These are phyloP conservation scores for Antheraea assamensis DNA, from an alignment of 2,888 invertebrate genomes.

Conservation along the genomic window DNA sequence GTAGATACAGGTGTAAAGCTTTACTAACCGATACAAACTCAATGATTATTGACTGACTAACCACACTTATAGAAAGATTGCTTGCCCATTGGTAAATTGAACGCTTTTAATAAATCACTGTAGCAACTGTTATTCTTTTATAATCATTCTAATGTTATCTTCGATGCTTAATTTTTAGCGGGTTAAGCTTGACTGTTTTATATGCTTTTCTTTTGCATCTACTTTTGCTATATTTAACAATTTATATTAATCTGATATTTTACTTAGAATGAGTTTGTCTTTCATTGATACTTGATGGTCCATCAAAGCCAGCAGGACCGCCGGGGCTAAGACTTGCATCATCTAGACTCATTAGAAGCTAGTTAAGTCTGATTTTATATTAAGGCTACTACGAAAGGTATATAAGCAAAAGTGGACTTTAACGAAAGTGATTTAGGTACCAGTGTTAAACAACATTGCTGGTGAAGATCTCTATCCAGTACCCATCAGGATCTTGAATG, in stretches of 20 bases:
- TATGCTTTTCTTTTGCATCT: not conserved
- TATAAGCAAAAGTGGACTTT: not conserved
- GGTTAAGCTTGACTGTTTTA: not conserved
- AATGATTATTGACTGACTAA: not conserved
- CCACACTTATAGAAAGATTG: not conserved
- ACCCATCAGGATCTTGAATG: constrained; percentile 97
- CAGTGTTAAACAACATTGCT: constrained; percentile 52
- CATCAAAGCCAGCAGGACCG: not conserved
- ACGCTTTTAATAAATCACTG: not conserved
- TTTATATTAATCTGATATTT: not conserved
- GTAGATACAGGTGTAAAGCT: too few relatives aligned
- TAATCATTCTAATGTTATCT: not conserved
- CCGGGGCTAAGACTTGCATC: not conserved
- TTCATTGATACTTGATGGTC: not conserved
- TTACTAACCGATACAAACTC: too few relatives aligned
- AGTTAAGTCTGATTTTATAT: not conserved
- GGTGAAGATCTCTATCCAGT: constrained; percentile 96
- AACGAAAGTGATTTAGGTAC: not conserved
- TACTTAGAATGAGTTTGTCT: not conserved
- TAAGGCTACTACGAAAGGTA: not conserved
- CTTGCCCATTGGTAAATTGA: not conserved
- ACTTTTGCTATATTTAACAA: constrained; percentile 9
- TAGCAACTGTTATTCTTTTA: not conserved
- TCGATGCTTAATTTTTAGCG: not conserved
- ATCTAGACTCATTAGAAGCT: not conserved